These are phyloP conservation scores for Thera britannica DNA, from an alignment of 2,888 invertebrate species.

Conservation along the genomic window DNA sequence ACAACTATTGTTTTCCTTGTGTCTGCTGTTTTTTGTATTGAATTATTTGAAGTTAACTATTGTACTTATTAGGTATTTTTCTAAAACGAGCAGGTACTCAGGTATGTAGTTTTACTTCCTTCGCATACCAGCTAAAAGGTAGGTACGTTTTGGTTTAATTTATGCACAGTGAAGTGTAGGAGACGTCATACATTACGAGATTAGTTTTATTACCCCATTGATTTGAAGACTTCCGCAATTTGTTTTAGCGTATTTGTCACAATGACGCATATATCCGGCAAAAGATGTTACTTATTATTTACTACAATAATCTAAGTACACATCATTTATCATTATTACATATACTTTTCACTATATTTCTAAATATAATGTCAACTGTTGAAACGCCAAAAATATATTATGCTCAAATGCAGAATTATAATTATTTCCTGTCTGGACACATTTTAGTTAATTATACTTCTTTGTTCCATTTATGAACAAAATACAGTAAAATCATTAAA, in stretches of 20 bases:
- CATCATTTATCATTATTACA: neutral
- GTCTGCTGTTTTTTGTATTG: no score
- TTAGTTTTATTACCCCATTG: conserved; percentile 47
- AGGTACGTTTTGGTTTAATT: neutral
- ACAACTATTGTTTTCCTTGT: no score
- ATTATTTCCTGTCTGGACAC: conserved; percentile 50
- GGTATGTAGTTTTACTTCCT: no score
- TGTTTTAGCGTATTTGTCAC: conserved; percentile 32
- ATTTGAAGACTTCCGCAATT: conserved; percentile 48
- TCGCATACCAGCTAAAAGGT: no score
- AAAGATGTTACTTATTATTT: no score
- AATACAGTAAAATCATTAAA: conserved; percentile 22
- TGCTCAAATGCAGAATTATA: conserved; percentile 38
- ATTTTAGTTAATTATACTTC: conserved; percentile 33
- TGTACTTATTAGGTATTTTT: no score
- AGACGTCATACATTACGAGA: conserved; percentile 26
- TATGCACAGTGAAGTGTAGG: neutral
- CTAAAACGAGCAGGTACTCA: no score
- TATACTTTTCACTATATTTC: neutral
- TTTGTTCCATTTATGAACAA: conserved; percentile 39
- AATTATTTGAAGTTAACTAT: no score
- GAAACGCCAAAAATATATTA: conserved; percentile 28
- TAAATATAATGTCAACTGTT: conserved; percentile 33
- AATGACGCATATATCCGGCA: conserved; percentile 19
- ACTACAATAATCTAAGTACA: neutral